Evolutionary conservation across 2,113 vertebrate genomes (phyloP).

Genomic region (Gasterosteus aculeatus): DNA sequence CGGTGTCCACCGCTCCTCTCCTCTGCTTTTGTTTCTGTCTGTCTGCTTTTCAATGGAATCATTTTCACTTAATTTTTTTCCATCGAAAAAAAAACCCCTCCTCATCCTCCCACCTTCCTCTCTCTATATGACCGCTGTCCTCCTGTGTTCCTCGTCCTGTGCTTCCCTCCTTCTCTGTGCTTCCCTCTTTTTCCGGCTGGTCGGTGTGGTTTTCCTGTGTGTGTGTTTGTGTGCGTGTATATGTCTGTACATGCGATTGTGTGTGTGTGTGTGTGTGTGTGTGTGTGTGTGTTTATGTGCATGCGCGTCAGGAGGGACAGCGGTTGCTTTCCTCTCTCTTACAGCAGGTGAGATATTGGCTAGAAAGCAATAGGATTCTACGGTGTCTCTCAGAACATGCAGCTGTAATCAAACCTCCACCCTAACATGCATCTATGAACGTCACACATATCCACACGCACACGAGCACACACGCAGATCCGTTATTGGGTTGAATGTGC

Average conservation of each 20-base stretch:
- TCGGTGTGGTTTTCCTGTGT: constrained; percentile 22
- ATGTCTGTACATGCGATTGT: constrained; percentile 31
- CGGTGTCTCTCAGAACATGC: background rate
- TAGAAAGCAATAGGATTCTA: constrained; percentile 4
- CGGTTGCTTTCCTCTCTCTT: constrained; percentile 85
- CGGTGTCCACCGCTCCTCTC: background rate
- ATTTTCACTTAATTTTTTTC: background rate
- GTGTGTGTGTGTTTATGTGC: constrained; percentile 25
- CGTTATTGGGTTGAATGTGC: background rate
- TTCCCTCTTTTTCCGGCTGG: constrained; percentile 17
- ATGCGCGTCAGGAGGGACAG: constrained; percentile 75
- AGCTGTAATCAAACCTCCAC: background rate
- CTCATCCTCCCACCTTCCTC: background rate
- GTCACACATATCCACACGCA: background rate
- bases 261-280: constrained; percentile 24
- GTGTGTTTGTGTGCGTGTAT: constrained; percentile 38
- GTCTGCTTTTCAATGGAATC: background rate
- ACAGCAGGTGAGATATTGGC: constrained; percentile 84
- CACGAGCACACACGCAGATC: background rate
- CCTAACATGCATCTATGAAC: too few species aligned
- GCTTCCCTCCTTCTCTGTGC: constrained; percentile 31
- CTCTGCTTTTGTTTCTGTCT: constrained; percentile 22
- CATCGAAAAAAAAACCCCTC: background rate
- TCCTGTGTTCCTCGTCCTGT: constrained; percentile 27
- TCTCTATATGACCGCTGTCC: constrained; percentile 26